Evolutionary conservation across 1,140 invertebrate genomes (phyloP).

Genomic region (Macrocentrus cingulum): DNA sequence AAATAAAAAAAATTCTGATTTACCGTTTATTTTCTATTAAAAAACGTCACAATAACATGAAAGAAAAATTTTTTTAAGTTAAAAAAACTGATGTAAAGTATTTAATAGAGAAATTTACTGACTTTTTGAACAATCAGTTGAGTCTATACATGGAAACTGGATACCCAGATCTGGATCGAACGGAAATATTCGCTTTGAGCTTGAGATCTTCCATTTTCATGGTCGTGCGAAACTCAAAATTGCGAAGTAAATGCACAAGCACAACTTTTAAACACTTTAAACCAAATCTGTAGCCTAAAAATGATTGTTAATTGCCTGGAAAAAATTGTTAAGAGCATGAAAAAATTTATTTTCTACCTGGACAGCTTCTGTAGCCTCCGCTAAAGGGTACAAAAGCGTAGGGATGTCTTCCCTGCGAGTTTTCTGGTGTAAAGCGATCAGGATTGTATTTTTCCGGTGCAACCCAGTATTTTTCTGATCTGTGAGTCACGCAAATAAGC

Average conservation of each 20-base stretch:
- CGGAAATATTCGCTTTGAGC: slow-evolving; percentile 28
- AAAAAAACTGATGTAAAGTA: too few species aligned
- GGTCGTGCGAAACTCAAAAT: background rate
- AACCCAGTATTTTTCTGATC: slow-evolving; percentile 60
- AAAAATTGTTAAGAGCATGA: too few species aligned
- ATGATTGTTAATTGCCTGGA: too few species aligned
- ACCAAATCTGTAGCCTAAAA: slow-evolving; percentile 48
- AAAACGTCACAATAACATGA: too few species aligned
- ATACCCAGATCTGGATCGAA: slow-evolving; percentile 28
- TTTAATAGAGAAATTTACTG: too few species aligned
- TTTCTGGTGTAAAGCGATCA: slow-evolving; percentile 65
- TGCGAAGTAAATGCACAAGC: slow-evolving; percentile 45
- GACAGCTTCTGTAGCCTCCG: slow-evolving; percentile 62
- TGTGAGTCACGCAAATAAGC: slow-evolving; percentile 50
- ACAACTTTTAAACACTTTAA: slow-evolving; percentile 53
- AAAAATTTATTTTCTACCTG: slow-evolving; percentile 45
- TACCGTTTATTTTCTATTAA: too few species aligned
- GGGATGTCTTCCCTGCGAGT: slow-evolving; percentile 42
- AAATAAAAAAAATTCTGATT: too few species aligned
- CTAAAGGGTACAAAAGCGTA: slow-evolving; percentile 63
- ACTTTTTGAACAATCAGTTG: too few species aligned
- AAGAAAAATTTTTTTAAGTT: too few species aligned
- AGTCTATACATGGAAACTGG: slow-evolving; percentile 23
- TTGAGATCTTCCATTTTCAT: slow-evolving; percentile 19
- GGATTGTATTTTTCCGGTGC: slow-evolving; percentile 72